Percentiles rank a stretch among this genome's conserved stretches.
Conservation (phyloP, 2,113 vertebrate species). For the Salminus brasiliensis region DNA sequence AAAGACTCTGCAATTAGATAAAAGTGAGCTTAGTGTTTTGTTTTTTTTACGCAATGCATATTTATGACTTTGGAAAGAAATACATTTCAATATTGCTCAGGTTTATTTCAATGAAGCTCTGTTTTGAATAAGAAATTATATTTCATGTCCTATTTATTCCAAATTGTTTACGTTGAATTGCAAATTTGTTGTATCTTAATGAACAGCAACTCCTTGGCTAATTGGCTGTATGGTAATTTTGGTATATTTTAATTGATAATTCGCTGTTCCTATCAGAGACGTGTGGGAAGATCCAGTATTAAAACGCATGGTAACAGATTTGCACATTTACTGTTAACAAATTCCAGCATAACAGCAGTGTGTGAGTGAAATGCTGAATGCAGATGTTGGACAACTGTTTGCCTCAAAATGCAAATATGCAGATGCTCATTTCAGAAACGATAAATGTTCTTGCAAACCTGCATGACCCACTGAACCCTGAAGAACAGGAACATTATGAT, state of each 20-base stretch:
- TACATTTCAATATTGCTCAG: background rate
- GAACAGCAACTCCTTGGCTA: slow-evolving; percentile 31
- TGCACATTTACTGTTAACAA: background rate
- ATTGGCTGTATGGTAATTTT: slow-evolving; percentile 37
- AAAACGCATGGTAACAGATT: background rate
- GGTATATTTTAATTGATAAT: slow-evolving; percentile 36
- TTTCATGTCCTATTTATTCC: slow-evolving; percentile 40
- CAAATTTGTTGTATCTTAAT: slow-evolving; percentile 33
- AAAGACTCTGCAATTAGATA: slow-evolving; percentile 3
- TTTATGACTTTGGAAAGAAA: slow-evolving; percentile 9
- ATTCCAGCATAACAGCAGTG: background rate
- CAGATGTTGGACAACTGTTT: slow-evolving; percentile 8
- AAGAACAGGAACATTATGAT: background rate
- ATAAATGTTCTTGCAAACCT: background rate
- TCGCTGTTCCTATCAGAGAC: background rate
- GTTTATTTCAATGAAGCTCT: slow-evolving; percentile 3
- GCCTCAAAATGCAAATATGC: background rate
- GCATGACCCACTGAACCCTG: background rate
- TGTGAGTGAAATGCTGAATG: background rate
- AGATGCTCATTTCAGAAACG: background rate
- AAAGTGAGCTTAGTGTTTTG: background rate
- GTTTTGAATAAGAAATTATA: slow-evolving; percentile 26
- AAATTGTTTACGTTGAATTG: slow-evolving; percentile 34
- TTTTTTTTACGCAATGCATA: slow-evolving; percentile 25
- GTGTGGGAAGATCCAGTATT: background rate